Conservation (phyloP, 2,888 invertebrate genomes). For the Drosophila pullipes region DNA sequence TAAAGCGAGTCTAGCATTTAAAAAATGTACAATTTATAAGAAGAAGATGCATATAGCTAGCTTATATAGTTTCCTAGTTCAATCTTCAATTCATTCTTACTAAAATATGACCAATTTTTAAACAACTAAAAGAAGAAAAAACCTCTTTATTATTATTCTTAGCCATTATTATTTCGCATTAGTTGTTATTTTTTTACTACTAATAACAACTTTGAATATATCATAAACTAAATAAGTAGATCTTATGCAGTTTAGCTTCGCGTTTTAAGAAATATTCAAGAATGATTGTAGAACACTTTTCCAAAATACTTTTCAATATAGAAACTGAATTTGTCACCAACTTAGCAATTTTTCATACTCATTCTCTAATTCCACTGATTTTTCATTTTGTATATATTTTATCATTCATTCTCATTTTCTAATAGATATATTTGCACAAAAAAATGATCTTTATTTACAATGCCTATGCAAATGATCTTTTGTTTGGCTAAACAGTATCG, state of each 20-base stretch:
- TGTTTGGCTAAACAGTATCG: conserved; percentile 5
- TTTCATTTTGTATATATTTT: background rate
- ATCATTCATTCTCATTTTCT: background rate
- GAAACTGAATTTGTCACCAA: background rate
- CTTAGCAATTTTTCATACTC: background rate
- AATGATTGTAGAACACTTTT: background rate
- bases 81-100: background rate
- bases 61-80: background rate
- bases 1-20: background rate
- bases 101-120: background rate
- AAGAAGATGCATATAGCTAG: background rate
- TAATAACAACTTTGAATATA: background rate
- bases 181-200: no score
- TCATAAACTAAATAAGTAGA: background rate
- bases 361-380: background rate
- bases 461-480: conserved; percentile 23
- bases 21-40: background rate
- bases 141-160: no score
- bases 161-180: no score
- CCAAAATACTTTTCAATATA: background rate
- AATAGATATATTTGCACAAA: background rate
- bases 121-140: background rate
- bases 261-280: background rate
- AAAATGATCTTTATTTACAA: background rate
- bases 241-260: background rate